Percentiles rank a stretch among this genome's conserved stretches.
Conservation (phyloP, 2,888 invertebrate species). For the Unio pictorum region DNA sequence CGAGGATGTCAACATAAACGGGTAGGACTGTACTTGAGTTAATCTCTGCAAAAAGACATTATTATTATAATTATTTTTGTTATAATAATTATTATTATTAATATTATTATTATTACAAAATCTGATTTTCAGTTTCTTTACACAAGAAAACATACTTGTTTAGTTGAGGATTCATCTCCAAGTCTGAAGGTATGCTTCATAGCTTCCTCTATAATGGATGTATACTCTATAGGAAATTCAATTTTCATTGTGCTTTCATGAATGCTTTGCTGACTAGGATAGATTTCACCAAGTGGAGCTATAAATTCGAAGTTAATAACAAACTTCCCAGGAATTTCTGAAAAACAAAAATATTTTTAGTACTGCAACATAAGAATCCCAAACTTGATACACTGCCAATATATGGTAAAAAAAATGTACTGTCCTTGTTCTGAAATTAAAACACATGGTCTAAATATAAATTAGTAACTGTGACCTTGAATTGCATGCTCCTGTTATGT, state of each 20-base stretch:
- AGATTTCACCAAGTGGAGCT: conserved; percentile 16
- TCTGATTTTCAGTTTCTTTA: conserved; percentile 10
- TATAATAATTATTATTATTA: not conserved
- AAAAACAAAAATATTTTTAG: conserved; percentile 2
- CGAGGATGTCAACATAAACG: no score
- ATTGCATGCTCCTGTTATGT: no score
- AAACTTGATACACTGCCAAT: no score
- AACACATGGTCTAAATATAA: no score
- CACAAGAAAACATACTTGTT: conserved; percentile 5
- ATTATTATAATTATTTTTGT: no score
- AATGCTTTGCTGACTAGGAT: conserved; percentile 22
- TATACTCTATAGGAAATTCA: conserved; percentile 7
- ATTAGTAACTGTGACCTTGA: no score
- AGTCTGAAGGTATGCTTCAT: conserved; percentile 13
- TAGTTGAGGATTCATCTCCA: not conserved
- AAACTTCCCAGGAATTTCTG: not conserved
- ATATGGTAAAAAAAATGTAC: no score
- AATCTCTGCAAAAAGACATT: no score
- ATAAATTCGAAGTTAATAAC: not conserved
- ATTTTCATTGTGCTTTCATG: conserved; percentile 15
- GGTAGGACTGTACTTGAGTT: no score
- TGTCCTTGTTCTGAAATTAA: no score
- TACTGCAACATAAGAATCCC: no score
- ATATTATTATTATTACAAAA: no score
- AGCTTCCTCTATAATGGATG: conserved; percentile 14